Evolutionary conservation across 2,888 invertebrate genomes (phyloP), one percentile per base, ranked within the genome.

Genomic region (Mesopsocus fuscifrons): DNA sequence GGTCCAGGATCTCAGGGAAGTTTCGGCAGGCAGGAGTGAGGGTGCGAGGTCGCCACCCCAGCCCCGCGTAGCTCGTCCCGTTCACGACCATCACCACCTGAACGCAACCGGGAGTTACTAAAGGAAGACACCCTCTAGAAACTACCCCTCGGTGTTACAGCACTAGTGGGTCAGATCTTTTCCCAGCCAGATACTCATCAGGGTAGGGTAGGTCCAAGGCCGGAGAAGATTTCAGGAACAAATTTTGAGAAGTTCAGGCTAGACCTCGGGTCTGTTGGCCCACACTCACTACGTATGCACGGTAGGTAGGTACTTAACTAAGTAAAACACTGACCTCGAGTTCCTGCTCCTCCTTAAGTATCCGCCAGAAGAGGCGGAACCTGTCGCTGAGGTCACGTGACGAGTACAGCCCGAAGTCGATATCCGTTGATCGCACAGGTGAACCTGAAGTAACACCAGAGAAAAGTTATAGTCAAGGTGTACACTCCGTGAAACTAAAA

Each of bases 41-140:
- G 8, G 71, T 69, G 32, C 66, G 68, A 1, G 94, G 89, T 44
- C 92, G 68, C 92, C 94, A 95, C n/a, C 95, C 95, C 4, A 95
- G 52, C 5, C 78, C 88, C 3, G 77, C 78, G 65, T 88, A 95
- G 11, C 87, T 82, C 1, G 81, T 80, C 2, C 87, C 77, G 51
- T 89, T 87, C n/a, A 82, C 87, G 40, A 79, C 72, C 62, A 92
- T 71, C 1, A 91, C 73, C 8, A 26, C 26, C 26, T 26, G 11
- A 26, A 26, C 6, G n/a, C n/a, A n/a, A n/a, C n/a, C n/a, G n/a
- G n/a, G n/a, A n/a, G n/a, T n/a, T n/a, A n/a, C n/a, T n/a, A n/a
- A n/a, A n/a, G n/a, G n/a, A n/a, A n/a, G n/a, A n/a, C n/a, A n/a
- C n/a, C n/a, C n/a, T n/a, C n/a, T n/a, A n/a, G n/a, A n/a, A n/a